Evolutionary conservation across 2,113 vertebrate genomes (phyloP), one percentile per base, ranked within the genome.

Genomic region (Coregonus clupeaformis): DNA sequence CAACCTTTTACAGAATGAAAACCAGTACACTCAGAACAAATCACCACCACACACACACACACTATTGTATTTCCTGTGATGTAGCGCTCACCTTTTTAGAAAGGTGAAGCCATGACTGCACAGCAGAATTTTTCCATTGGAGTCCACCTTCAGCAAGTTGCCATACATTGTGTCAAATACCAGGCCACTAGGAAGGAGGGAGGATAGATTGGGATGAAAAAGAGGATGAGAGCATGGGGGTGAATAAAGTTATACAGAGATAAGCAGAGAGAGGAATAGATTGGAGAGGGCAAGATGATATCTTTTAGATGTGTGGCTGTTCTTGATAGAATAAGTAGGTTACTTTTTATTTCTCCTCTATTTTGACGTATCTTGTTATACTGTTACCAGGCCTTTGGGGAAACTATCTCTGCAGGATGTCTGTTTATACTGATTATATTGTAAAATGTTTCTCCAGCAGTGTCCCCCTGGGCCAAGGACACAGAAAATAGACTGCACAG

Each of bases 91-190:
- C 96, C 94, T 92, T 71, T 82, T 94, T 60, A 96, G 86, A 88
- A 96, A 94, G 45, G 60, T 68, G 86, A 97, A 96, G 71, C 95
- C 94, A 0, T 95, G 94, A 27, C 86, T 89, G 62, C 94, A 95
- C 62, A 94, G 88, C 72, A 96, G 88, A 77, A 95, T 82, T 16
- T 95, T 97, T 27, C 96, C 94, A 0, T 95, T 94, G 2, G 94
- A 88, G 45, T 95, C 95, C 82, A 96, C 94, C 87, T 96, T 97
- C 86, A 98, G 93, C 75, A 96, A 89, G 83, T 96, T 97, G 24
- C 97, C 94, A 0, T 84, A 93, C 0, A 72, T 84, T 7, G 80
- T 90, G 36, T 96, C 95, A 0, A 95, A 95, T 75, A 95, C 93
- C 78, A 98, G 88, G 5, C 95, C 94, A 71, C 95, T 96, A 86